Evolutionary conservation across 1,140 invertebrate genomes (phyloP).

Genomic region (Drosophila tropicalis): DNA sequence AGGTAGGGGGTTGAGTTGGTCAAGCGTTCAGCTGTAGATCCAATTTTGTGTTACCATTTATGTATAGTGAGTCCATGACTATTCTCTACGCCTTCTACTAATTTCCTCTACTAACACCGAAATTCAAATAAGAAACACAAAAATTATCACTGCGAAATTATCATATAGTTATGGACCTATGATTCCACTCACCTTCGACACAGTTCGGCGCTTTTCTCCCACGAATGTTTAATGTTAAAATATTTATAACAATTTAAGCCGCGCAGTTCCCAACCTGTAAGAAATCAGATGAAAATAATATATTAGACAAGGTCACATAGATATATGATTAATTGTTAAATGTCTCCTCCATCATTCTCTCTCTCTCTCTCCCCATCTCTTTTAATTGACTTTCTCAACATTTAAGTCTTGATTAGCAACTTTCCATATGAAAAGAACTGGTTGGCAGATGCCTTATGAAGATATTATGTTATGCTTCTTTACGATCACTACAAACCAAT

Average conservation of each 20-base stretch:
- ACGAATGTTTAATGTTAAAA: slow-evolving; percentile 97
- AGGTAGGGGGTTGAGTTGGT: slow-evolving; percentile 46
- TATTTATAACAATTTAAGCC: slow-evolving; percentile 97
- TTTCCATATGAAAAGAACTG: slow-evolving; percentile 7
- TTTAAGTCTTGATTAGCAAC: slow-evolving; percentile 9
- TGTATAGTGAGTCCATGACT: neutral
- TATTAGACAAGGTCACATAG: slow-evolving; percentile 54
- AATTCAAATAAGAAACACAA: slow-evolving; percentile 14
- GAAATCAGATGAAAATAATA: slow-evolving; percentile 35
- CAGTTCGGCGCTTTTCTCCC: slow-evolving; percentile 96
- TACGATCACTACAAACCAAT: neutral
- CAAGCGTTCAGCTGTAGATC: slow-evolving; percentile 50
- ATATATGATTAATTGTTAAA: slow-evolving; percentile 9
- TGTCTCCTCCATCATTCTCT: neutral
- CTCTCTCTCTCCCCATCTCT: neutral
- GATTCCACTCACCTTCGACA: slow-evolving; percentile 92
- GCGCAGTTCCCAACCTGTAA: slow-evolving; percentile 94
- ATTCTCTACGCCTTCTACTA: slow-evolving; percentile 5
- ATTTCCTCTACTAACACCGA: slow-evolving; percentile 11
- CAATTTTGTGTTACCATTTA: slow-evolving; percentile 28
- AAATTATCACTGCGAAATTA: slow-evolving; percentile 52
- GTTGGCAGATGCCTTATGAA: neutral
- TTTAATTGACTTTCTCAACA: slow-evolving; percentile 8
- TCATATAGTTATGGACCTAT: slow-evolving; percentile 67
- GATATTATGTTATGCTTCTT: slow-evolving; percentile 10